A percentile compares a stretch with the other conserved stretches of the same genome.
Evolutionary conservation across 2,888 invertebrate species (phyloP).

Genomic region (Drosophila imparisetae): DNA sequence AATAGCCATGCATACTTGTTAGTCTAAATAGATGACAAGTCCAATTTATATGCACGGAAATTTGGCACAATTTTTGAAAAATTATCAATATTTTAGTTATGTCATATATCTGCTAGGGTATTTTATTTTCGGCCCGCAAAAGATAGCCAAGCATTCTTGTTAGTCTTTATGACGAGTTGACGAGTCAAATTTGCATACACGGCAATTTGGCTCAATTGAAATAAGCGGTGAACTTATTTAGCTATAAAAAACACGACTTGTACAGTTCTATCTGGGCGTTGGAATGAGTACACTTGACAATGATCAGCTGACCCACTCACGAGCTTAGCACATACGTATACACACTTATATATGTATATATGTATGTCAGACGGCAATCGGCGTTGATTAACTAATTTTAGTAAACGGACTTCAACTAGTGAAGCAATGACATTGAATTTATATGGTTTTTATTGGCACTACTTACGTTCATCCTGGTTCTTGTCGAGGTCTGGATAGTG

Average conservation of each 20-base stretch:
- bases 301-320: conserved; percentile 52
- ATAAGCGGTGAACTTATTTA: conserved; percentile 54
- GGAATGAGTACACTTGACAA: conserved; percentile 51
- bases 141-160: conserved; percentile 7
- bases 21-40: neutral
- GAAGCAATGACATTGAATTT: conserved; percentile 18
- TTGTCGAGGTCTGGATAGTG: conserved; percentile 81
- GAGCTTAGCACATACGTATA: neutral
- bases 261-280: conserved; percentile 5
- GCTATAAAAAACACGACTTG: conserved; percentile 36
- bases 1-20: neutral
- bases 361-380: conserved; percentile 5
- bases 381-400: conserved; percentile 75
- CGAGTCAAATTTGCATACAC: conserved; percentile 55
- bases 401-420: conserved; percentile 53
- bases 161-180: conserved; percentile 16
- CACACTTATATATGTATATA: neutral
- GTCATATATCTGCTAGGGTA: neutral
- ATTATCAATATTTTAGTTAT: neutral
- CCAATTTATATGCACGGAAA: neutral
- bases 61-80: neutral
- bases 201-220: conserved; percentile 79
- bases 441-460: conserved; percentile 43
- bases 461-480: conserved; percentile 80
- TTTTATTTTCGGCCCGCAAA: neutral